Base-by-base conservation (phyloP, 2,888 invertebrate genomes). In the Artemia sp. region DNA sequence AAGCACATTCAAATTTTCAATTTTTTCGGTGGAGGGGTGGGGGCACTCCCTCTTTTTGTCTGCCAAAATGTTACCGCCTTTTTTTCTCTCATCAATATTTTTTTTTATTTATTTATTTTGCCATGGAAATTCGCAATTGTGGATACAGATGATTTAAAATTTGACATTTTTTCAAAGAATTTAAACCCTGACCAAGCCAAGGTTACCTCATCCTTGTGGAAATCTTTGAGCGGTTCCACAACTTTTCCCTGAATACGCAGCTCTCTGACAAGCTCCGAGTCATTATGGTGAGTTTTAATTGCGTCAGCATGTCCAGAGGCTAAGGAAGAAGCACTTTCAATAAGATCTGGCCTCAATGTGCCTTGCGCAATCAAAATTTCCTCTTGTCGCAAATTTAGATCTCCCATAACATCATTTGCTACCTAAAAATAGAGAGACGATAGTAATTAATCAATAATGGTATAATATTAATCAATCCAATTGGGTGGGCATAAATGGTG, bases 251-350 rank as follows among this genome's bases (percentile, higher is more conserved):
- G 76, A 51, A 80, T 79, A 75, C 87, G 81, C 74, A 91, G 81
- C 75, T 85, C 82, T 71, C 95, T 82, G 71, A 98, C 93, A 71
- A 97, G 83, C 77, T 92, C 93, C 12, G 94, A 95, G 80, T 99
- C 98, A 79, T 99, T 98, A 83, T 98, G 98, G 80, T 99, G 98
- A 51, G 98, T 98, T 82, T 98, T 98, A 77, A 98, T 98, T 51
- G 89, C 89, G 76, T 94, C 92, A 1, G 98, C 98, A 81, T 90
- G 90, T 75, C 81, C 78, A 74, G 89, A 93, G 73, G 86, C 92
- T 75, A 92, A 77, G 72, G 83, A 79, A 4, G 94, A 95, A 9
- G 97, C 97, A 14, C 95, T 96, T 82, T 98, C 98, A 76, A 98
- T 98, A 75, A 98, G 83, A 82, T 98, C 98, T 64, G 98, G 97